Base-by-base conservation (phyloP, 35 echinoderm and acorn worm species). In the Holothuria glaberrima region DNA sequence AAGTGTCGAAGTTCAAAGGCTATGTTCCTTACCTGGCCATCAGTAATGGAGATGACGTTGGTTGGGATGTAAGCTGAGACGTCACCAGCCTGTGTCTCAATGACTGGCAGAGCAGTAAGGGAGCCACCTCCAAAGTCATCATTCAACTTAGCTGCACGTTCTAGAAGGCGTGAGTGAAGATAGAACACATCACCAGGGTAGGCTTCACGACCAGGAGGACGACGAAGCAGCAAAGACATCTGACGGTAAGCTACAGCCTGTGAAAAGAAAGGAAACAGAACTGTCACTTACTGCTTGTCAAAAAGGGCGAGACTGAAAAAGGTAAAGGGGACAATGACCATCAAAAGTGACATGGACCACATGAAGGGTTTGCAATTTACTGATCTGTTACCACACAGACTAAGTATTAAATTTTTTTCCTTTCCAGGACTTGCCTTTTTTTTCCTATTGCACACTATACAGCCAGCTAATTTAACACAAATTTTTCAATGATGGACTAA, bases 141-240 rank as follows among this genome's bases (percentile, higher is more conserved):
- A 48, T 98, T 98, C 95, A 98, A 94, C 75, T 98, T 98, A 64
- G 95, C 95, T 12, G 95, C 95, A 92, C 95, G 90, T 71, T 98
- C 95, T 27, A 98, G 83, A 25, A 98, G 92, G 92, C 95, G 92
- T 58, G 95, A 98, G 88, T 98, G 95, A 82, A 98, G 95, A 80
- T 98, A 98, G 92, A 98, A 98, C 59, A 98, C 95, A 98, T 98
- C 95, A 57, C 95, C 95, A 30, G 95, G 95, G 92, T 98, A 98
- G 90, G 95, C 95, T 80, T 98, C 95, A 94, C 95, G 95, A 68
- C 95, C 95, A 86, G 95, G 95, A 69, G 95, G 95, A 94, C 95
- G 95, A 73, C 95, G 83, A 73, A 98, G 88, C 74, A 98, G 67
- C 58, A 98, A 88, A 31, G 95, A 98, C 95, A 98, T 98, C 90